Evolutionary conservation across 2,888 invertebrate species (phyloP).

Genomic region (Idaea biselata): DNA sequence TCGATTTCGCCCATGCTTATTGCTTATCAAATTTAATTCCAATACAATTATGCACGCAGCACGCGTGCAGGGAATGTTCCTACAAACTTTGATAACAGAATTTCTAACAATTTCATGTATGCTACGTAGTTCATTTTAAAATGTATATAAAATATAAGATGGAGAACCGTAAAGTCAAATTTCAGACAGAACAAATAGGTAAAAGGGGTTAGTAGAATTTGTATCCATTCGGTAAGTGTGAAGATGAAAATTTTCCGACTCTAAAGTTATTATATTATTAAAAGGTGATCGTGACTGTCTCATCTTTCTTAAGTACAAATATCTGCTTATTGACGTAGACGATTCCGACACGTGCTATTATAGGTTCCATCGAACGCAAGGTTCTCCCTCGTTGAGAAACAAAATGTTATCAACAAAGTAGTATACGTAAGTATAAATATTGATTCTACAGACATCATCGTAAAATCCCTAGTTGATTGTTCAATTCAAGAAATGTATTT

Average conservation of each 20-base stretch:
- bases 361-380: background rate
- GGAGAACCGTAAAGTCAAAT: no score
- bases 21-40: constrained; percentile 34
- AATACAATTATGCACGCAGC: constrained; percentile 34
- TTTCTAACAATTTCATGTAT: no score
- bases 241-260: background rate
- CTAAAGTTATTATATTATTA: background rate
- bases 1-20: constrained; percentile 24
- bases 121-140: no score
- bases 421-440: background rate
- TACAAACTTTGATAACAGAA: constrained; percentile 36
- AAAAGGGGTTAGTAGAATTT: background rate
- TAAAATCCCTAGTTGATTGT: background rate
- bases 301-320: background rate
- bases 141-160: background rate
- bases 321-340: background rate
- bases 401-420: constrained; percentile 3
- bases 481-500: background rate
- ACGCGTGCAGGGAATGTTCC: constrained; percentile 36
- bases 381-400: background rate
- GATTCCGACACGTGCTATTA: constrained; percentile 2
- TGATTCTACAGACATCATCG: background rate
- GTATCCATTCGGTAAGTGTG: background rate
- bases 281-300: background rate
- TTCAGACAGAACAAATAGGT: background rate